A percentile compares a stretch with the other conserved stretches of the same genome.
Evolutionary conservation across 1,140 invertebrate genomes (phyloP).

Genomic region (Aphis gossypii): DNA sequence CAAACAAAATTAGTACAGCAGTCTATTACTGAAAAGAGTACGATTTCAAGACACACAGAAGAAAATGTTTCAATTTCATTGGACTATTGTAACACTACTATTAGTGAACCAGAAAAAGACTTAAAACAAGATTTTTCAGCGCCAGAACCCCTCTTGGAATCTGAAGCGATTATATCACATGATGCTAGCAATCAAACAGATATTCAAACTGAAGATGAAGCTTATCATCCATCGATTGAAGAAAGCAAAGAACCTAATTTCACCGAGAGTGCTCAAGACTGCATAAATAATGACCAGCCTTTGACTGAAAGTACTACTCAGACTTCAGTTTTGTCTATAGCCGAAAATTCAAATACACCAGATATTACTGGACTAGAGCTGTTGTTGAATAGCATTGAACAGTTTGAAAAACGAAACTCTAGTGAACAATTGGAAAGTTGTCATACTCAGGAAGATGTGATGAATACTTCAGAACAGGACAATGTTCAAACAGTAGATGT

Average conservation of each 20-base stretch:
- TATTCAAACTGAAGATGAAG: slow-evolving; percentile 46
- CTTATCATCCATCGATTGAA: slow-evolving; percentile 15
- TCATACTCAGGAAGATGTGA: background rate
- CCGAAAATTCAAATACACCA: slow-evolving; percentile 27
- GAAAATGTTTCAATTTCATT: slow-evolving; percentile 48
- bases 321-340: slow-evolving; percentile 17
- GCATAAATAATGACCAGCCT: background rate
- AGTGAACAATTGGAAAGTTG: background rate
- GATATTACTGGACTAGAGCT: slow-evolving; percentile 46
- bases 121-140: background rate
- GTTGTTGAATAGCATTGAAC: slow-evolving; percentile 52
- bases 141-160: background rate
- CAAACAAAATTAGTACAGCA: slow-evolving; percentile 51
- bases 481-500: background rate
- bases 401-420: slow-evolving; percentile 50
- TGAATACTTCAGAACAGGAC: background rate
- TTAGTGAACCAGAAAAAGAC: slow-evolving; percentile 47
- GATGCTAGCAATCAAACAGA: slow-evolving; percentile 53
- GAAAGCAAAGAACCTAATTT: slow-evolving; percentile 26
- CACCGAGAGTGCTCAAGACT: slow-evolving; percentile 20
- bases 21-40: slow-evolving; percentile 50
- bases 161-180: slow-evolving; percentile 31
- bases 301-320: slow-evolving; percentile 24
- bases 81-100: slow-evolving; percentile 46
- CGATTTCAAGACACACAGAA: slow-evolving; percentile 46